These are phyloP conservation scores for Xiphophorus maculatus DNA, from an alignment of 2,113 vertebrate genomes.

Conservation along the genomic window DNA sequence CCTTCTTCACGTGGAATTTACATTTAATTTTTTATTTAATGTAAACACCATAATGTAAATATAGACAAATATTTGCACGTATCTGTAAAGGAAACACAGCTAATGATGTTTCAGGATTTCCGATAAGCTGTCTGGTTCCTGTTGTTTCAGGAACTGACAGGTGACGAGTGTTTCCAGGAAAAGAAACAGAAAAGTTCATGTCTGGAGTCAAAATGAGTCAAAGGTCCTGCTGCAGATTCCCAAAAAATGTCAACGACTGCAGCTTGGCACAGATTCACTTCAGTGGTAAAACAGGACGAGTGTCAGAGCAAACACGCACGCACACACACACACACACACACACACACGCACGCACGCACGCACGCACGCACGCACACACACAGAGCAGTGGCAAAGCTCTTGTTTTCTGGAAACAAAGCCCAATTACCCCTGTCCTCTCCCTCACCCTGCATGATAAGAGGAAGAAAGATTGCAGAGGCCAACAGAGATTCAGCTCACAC, in stretches of 20 bases:
- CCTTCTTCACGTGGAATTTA: too few species aligned
- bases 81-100: background rate
- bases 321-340: background rate
- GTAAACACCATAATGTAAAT: too few species aligned
- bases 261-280: slow-evolving; percentile 15
- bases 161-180: background rate
- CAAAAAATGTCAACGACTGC: slow-evolving; percentile 10
- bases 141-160: slow-evolving; percentile 6
- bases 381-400: slow-evolving; percentile 5
- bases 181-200: background rate
- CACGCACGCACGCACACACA: too few species aligned
- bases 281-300: slow-evolving; percentile 4
- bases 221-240: background rate
- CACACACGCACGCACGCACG: background rate
- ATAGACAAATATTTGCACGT: too few species aligned
- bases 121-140: background rate
- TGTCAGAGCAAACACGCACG: background rate
- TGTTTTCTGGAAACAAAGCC: slow-evolving; percentile 62
- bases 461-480: slow-evolving; percentile 27
- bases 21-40: too few species aligned
- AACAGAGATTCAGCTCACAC: background rate
- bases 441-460: slow-evolving; percentile 34
- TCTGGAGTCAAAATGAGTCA: slow-evolving; percentile 38
- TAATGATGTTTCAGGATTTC: background rate
- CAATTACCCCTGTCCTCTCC: slow-evolving; percentile 45